Conservation (phyloP, 1,140 invertebrate genomes). For the Formica exsecta region DNA sequence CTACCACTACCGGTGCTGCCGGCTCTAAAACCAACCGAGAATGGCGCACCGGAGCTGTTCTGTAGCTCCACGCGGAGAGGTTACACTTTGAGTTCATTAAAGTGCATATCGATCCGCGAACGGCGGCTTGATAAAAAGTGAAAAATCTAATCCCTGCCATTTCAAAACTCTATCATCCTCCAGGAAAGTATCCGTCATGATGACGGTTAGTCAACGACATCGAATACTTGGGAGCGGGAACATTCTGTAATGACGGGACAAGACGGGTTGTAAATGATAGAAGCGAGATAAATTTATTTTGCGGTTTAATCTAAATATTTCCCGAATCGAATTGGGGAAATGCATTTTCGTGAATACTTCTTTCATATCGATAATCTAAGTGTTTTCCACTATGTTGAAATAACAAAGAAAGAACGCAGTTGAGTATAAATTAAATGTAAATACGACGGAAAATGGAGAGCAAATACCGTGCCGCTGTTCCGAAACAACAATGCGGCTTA, state of each 20-base stretch:
- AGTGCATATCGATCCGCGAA: constrained; percentile 76
- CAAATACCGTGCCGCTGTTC: constrained; percentile 69
- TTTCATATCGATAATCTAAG: constrained; percentile 39
- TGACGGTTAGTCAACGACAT: constrained; percentile 19
- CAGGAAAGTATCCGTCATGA: constrained; percentile 42
- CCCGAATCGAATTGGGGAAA: not conserved
- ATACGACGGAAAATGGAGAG: constrained; percentile 72
- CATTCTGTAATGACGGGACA: constrained; percentile 10
- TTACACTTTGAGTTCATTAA: constrained; percentile 80
- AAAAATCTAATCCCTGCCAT: constrained; percentile 73
- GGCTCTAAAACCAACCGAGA: constrained; percentile 69
- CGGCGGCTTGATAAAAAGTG: constrained; percentile 66
- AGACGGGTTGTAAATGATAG: not conserved
- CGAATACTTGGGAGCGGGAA: constrained; percentile 21
- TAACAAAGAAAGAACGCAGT: constrained; percentile 48
- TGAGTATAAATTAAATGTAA: constrained; percentile 74
- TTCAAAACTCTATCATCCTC: constrained; percentile 66
- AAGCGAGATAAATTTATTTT: constrained; percentile 24
- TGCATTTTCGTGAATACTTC: constrained; percentile 13
- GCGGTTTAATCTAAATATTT: not conserved
- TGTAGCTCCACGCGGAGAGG: constrained; percentile 23
- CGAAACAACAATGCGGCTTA: constrained; percentile 74
- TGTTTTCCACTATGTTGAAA: constrained; percentile 50
- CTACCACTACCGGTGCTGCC: constrained; percentile 69
- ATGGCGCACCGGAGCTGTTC: constrained; percentile 32